Conservation (phyloP, 1,140 invertebrate species). For the Aphelinus certus region DNA sequence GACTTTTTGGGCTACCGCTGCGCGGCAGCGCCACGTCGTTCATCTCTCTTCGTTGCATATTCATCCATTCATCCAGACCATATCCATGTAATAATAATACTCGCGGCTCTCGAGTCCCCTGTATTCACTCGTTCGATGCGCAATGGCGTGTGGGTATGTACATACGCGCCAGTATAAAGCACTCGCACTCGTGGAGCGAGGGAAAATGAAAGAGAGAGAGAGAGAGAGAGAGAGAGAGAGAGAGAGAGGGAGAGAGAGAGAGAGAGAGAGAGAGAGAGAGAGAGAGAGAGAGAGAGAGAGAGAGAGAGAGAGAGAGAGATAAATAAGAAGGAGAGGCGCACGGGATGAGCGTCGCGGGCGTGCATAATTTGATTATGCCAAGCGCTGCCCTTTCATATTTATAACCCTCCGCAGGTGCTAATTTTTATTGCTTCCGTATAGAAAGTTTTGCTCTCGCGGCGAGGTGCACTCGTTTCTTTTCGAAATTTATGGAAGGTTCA, state of each 20-base stretch:
- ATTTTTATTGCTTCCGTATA: slow-evolving; percentile 36
- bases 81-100: slow-evolving; percentile 36
- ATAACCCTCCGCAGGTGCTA: slow-evolving; percentile 33
- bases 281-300: no score
- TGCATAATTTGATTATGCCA: slow-evolving; percentile 36
- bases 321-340: no score
- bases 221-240: no score
- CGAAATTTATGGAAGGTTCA: no score
- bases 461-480: neutral
- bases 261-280: no score
- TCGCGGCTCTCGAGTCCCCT: neutral
- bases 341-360: slow-evolving; percentile 33
- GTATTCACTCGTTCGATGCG: slow-evolving; percentile 17
- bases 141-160: neutral
- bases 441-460: slow-evolving; percentile 13
- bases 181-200: neutral
- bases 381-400: slow-evolving; percentile 27
- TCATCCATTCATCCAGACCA: slow-evolving; percentile 29
- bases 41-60: slow-evolving; percentile 22
- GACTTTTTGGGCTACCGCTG: slow-evolving; percentile 1
- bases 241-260: no score
- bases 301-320: neutral
- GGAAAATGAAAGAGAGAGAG: neutral
- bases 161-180: neutral
- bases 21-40: neutral